Evolutionary conservation across 1,140 invertebrate genomes (phyloP), one percentile per base, ranked within the genome.

Genomic region (Apocrypta bakeri): DNA sequence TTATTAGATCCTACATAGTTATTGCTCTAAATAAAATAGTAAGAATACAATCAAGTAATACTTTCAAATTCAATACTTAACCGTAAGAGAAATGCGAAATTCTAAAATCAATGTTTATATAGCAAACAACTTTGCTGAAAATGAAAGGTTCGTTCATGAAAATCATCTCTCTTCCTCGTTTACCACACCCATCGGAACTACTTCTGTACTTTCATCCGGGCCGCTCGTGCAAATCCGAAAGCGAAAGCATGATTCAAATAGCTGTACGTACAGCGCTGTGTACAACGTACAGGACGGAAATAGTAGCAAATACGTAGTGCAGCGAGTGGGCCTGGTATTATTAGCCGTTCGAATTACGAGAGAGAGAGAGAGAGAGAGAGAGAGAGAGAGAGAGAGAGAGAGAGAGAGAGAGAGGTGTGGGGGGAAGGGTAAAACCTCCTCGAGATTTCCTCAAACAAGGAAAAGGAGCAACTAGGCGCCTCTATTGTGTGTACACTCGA

Each of bases 371-470:
- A 37, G 33, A 37, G 33, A 2, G 33, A 37, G 33, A 37, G 33
- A 37, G 33, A 2, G 33, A 37, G 33, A 37, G 33, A 37, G 33
- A 2, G 33, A 37, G n/a, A n/a, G n/a, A n/a, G n/a, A n/a, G n/a
- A n/a, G n/a, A n/a, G n/a, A n/a, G n/a, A 48, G 42, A 48, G 42
- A 37, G 3, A 9, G 63, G 63, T 8, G 11, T 64, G n/a, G n/a
- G 68, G 29, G 24, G 29, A 11, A 17, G 33, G 68, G 27, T 68
- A 68, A 71, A 33, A 71, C 27, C 33, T 71, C 31, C 64, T 66
- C 64, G 64, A 66, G 64, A 66, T 25, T 66, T 66, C 64, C 64
- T 66, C 64, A 66, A 66, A 66, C 25, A 29, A 66, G 24, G 64
- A 66, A 66, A 66, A 66, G n/a, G 64, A 25, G 64, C 9, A 56